Evolutionary conservation across 2,113 vertebrate species (phyloP).

Genomic region (Gobiocypris rarus): DNA sequence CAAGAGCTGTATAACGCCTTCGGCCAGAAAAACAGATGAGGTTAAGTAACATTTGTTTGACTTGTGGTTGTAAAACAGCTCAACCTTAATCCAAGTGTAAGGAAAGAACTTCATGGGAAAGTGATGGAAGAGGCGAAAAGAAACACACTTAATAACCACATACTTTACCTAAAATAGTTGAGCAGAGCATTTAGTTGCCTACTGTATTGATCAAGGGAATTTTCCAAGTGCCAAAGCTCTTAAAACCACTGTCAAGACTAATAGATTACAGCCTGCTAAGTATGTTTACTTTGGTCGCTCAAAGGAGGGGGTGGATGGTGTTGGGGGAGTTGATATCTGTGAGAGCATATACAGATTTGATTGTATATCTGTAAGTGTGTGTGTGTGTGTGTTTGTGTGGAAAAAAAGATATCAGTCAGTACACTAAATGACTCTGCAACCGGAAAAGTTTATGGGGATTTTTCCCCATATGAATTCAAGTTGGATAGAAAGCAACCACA

Average conservation of each 20-base stretch:
- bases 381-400: neutral
- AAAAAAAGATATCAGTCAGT: too few species aligned
- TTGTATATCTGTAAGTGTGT: slow-evolving; percentile 3
- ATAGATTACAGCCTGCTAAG: slow-evolving; percentile 14
- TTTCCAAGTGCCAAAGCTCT: slow-evolving; percentile 5
- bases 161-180: slow-evolving; percentile 16
- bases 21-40: neutral
- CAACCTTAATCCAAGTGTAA: slow-evolving; percentile 20
- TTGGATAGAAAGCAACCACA: neutral
- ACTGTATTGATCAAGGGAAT: slow-evolving; percentile 11
- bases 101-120: slow-evolving; percentile 28
- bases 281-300: slow-evolving; percentile 12
- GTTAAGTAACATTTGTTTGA: slow-evolving; percentile 20
- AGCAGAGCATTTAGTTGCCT: slow-evolving; percentile 1
- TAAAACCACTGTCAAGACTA: slow-evolving; percentile 25
- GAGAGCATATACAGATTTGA: slow-evolving; percentile 46
- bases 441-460: neutral
- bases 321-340: slow-evolving; percentile 15
- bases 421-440: neutral
- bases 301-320: neutral
- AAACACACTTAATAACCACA: slow-evolving; percentile 9
- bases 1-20: neutral
- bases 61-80: slow-evolving; percentile 24
- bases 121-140: neutral
- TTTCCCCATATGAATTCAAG: neutral